A percentile compares a stretch with the other conserved stretches of the same genome.
Conservation (phyloP, 1,140 invertebrate species). For the Brachionus koreanus region DNA sequence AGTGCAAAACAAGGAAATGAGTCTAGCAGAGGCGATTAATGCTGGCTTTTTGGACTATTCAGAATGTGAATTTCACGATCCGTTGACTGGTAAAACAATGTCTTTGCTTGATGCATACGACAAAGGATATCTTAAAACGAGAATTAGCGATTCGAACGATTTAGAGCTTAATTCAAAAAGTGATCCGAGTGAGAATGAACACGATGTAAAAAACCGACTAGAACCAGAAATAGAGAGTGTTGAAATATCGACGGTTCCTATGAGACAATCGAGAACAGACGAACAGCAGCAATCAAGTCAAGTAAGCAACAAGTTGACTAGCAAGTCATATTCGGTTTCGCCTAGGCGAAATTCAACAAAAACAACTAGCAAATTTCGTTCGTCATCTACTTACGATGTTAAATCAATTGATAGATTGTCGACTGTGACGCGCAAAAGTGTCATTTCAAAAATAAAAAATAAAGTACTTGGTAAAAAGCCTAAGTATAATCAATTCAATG, state of each 20-base stretch:
- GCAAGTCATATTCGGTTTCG: constrained; percentile 1
- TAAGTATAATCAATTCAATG: constrained; percentile 21
- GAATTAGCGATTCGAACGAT: neutral
- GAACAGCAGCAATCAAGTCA: neutral
- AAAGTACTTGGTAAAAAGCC: constrained; percentile 26
- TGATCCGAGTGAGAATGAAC: neutral
- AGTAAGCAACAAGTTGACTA: neutral
- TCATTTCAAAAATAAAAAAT: neutral
- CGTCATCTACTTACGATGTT: neutral
- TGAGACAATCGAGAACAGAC: neutral
- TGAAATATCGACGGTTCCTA: neutral
- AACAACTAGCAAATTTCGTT: neutral
- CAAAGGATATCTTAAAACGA: constrained; percentile 41
- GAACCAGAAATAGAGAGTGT: neutral
- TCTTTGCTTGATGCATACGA: constrained; percentile 35
- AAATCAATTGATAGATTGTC: neutral
- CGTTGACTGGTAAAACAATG: constrained; percentile 52
- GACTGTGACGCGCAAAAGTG: neutral
- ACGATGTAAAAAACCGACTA: neutral
- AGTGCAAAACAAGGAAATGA: constrained; percentile 52
- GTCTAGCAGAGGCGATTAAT: constrained; percentile 52
- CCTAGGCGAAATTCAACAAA: neutral
- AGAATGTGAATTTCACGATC: constrained; percentile 48
- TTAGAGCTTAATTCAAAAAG: neutral
- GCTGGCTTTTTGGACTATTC: constrained; percentile 52